These are phyloP conservation scores for Sclerodermus sp. DNA, from an alignment of 2,888 invertebrate species.

Conservation along the genomic window DNA sequence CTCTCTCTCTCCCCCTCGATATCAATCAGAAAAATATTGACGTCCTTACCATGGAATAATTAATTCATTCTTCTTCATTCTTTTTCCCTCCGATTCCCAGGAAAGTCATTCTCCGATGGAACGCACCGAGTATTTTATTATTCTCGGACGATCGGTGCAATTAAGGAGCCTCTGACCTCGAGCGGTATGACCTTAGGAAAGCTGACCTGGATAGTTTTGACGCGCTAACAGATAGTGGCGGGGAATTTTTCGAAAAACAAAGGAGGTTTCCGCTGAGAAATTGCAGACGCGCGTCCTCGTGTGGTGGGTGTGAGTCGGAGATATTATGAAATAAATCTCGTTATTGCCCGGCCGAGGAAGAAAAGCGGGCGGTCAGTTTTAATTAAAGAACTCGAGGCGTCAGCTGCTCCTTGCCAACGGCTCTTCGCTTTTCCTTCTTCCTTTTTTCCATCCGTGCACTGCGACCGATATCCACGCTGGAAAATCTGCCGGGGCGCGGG, in stretches of 20 bases:
- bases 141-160: too few species aligned
- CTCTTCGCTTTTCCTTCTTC: slow-evolving; percentile 21
- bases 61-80: too few species aligned
- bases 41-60: too few species aligned
- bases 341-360: slow-evolving; percentile 46
- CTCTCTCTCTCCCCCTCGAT: too few species aligned
- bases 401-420: slow-evolving; percentile 50
- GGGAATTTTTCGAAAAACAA: slow-evolving; percentile 18
- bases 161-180: too few species aligned
- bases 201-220: too few species aligned
- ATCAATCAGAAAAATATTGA: too few species aligned
- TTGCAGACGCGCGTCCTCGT: slow-evolving; percentile 32
- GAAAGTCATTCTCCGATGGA: too few species aligned
- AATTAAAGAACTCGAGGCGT: slow-evolving; percentile 55
- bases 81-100: too few species aligned
- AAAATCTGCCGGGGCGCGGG: too few species aligned
- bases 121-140: too few species aligned
- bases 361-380: slow-evolving; percentile 52
- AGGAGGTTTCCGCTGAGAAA: slow-evolving; percentile 25
- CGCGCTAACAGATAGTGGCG: not conserved
- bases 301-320: slow-evolving; percentile 27
- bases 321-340: slow-evolving; percentile 53
- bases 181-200: too few species aligned
- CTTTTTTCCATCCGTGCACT: slow-evolving; percentile 23
- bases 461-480: slow-evolving; percentile 30